Conservation (phyloP, 2,113 vertebrate species). For the Sterna hirundo region DNA sequence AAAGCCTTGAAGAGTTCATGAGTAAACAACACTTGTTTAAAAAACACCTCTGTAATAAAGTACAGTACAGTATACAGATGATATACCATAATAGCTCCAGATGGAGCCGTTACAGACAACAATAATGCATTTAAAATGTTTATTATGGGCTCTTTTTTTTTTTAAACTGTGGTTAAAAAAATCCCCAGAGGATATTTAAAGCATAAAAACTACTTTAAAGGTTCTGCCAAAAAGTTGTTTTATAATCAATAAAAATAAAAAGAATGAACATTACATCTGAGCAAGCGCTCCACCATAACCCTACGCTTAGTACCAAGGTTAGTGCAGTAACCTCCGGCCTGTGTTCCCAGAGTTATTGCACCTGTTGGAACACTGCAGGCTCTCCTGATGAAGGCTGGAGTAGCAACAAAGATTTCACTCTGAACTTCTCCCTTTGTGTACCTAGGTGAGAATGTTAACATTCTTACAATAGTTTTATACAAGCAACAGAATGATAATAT, state of each 20-base stretch:
- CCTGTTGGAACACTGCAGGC: not conserved
- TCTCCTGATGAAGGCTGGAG: not conserved
- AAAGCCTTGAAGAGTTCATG: conserved; percentile 9
- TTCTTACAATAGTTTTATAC: conserved; percentile 31
- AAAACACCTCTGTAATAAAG: conserved; percentile 40
- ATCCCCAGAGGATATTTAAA: conserved; percentile 41
- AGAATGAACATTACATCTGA: not conserved
- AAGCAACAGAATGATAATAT: conserved; percentile 29
- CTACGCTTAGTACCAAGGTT: not conserved
- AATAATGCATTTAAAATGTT: conserved; percentile 44
- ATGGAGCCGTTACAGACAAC: conserved; percentile 31
- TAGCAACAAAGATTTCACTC: not conserved
- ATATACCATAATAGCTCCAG: conserved; percentile 46
- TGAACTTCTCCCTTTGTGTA: not conserved
- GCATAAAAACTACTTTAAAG: conserved; percentile 9
- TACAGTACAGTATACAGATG: conserved; percentile 41
- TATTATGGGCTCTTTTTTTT: not conserved
- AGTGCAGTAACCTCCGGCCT: not conserved
- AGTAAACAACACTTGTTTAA: conserved; percentile 44
- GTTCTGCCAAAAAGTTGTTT: conserved; percentile 19
- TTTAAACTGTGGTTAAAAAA: conserved; percentile 32
- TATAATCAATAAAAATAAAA: conserved; percentile 40
- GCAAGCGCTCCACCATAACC: not conserved
- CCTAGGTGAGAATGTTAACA: not conserved
- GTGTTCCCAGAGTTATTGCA: not conserved